These are phyloP conservation scores for Gymnorhina tibicen DNA, from an alignment of 2,113 vertebrate genomes.

Conservation along the genomic window DNA sequence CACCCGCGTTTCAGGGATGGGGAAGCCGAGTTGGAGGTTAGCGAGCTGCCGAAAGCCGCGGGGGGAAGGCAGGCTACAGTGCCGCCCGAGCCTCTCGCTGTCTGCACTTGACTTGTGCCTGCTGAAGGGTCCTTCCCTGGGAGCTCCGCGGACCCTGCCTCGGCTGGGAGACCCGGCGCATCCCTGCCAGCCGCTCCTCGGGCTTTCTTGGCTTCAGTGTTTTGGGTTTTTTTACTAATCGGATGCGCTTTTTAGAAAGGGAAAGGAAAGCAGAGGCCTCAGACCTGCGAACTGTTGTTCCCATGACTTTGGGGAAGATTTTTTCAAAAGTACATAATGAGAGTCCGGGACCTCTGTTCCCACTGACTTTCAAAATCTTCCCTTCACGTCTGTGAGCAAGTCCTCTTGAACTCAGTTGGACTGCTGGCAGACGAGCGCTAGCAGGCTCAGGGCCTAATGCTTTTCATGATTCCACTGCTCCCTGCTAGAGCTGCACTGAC, in stretches of 20 bases:
- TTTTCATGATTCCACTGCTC: neutral
- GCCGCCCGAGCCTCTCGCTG: neutral
- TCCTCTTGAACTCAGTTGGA: neutral
- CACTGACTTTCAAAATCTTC: slow-evolving; percentile 6
- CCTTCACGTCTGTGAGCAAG: neutral
- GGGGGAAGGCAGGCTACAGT: neutral
- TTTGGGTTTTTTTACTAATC: neutral
- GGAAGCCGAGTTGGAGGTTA: neutral
- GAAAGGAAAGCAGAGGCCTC: neutral
- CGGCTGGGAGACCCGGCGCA: neutral
- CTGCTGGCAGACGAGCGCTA: neutral
- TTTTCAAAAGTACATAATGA: slow-evolving; percentile 2
- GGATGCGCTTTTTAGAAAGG: neutral
- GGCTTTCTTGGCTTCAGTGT: neutral
- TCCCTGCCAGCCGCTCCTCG: neutral
- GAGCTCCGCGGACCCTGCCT: neutral
- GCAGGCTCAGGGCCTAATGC: slow-evolving; percentile 44
- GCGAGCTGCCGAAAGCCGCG: neutral
- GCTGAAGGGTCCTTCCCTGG: neutral
- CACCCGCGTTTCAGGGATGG: neutral
- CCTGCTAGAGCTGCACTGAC: neutral
- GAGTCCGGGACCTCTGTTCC: neutral
- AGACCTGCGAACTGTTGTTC: neutral
- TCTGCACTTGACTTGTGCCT: slow-evolving; percentile 44
- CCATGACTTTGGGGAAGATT: neutral